These are phyloP conservation scores for Caenorhabditis sulstoni DNA, from an alignment of 2,888 invertebrate species.

Conservation along the genomic window DNA sequence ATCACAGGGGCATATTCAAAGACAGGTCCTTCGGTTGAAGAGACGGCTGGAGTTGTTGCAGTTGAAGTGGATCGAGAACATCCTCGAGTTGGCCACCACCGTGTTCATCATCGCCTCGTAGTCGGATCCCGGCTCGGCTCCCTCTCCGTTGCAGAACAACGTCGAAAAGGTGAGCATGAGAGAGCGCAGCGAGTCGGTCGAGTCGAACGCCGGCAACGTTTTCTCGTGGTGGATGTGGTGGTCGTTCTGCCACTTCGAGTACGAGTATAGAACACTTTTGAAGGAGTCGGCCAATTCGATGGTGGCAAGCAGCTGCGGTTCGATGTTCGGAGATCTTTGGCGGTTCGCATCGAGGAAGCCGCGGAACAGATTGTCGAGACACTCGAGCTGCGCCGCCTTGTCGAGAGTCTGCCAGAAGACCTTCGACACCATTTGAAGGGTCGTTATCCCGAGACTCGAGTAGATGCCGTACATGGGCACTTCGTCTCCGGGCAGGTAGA, in stretches of 20 bases:
- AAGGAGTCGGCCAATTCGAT: constrained; percentile 65
- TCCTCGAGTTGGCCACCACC: constrained; percentile 59
- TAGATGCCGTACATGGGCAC: constrained; percentile 64
- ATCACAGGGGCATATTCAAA: constrained; percentile 47
- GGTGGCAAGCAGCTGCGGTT: constrained; percentile 49
- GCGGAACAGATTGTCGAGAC: constrained; percentile 62
- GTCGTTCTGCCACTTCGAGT: constrained; percentile 67
- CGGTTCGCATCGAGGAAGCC: constrained; percentile 55
- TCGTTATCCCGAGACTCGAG: constrained; percentile 63
- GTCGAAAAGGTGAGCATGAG: constrained; percentile 63
- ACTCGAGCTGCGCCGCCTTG: constrained; percentile 58
- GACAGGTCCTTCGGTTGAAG: constrained; percentile 61
- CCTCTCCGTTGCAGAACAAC: constrained; percentile 10
- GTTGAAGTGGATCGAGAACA: constrained; percentile 65
- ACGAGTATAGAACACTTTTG: constrained; percentile 59
- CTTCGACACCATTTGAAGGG: constrained; percentile 65
- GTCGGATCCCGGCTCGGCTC: no score
- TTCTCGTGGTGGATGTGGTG: constrained; percentile 56
- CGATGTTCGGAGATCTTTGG: constrained; percentile 50
- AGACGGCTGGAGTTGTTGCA: constrained; percentile 63
- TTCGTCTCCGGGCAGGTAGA: constrained; percentile 60
- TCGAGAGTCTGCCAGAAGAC: constrained; percentile 65
- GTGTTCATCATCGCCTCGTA: constrained; percentile 44
- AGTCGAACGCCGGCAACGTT: constrained; percentile 63
- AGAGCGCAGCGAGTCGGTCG: constrained; percentile 51